Evolutionary conservation across 2,888 invertebrate genomes (phyloP).

Genomic region (Mimachlamys varia): DNA sequence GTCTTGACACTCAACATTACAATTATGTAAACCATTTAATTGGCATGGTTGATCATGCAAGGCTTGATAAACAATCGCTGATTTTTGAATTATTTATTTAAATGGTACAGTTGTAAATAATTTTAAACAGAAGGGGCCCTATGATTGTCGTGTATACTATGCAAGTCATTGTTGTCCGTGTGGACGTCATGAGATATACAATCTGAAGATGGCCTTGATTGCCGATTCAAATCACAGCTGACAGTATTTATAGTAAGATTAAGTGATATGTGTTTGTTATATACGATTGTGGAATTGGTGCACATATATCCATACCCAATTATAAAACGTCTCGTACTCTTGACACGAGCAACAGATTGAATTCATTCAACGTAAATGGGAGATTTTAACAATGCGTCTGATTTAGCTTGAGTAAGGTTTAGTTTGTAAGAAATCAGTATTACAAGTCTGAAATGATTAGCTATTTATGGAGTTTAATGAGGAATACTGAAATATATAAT

Average conservation of each 20-base stretch:
- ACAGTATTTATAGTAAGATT: background rate
- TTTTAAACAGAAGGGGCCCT: background rate
- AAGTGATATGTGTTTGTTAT: background rate
- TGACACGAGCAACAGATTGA: background rate
- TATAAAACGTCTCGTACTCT: background rate
- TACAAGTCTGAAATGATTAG: background rate
- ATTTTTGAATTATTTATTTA: conserved; percentile 24
- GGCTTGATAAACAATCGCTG: conserved; percentile 9
- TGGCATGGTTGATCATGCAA: conserved; percentile 13
- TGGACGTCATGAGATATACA: background rate
- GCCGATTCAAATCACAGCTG: background rate
- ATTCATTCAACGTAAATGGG: background rate
- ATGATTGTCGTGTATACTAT: background rate
- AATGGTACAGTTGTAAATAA: background rate
- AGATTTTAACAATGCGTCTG: background rate
- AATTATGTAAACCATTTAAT: background rate
- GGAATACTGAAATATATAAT: no score
- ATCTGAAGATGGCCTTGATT: conserved; percentile 21
- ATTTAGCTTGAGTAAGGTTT: background rate
- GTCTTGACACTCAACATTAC: background rate
- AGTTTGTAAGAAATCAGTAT: conserved; percentile 13
- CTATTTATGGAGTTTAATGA: background rate
- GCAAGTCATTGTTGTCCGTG: background rate
- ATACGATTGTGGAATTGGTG: background rate
- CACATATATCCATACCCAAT: background rate